Evolutionary conservation across 2,888 invertebrate genomes (phyloP), one percentile per base, ranked within the genome.

Genomic region (Drosophila monieri): DNA sequence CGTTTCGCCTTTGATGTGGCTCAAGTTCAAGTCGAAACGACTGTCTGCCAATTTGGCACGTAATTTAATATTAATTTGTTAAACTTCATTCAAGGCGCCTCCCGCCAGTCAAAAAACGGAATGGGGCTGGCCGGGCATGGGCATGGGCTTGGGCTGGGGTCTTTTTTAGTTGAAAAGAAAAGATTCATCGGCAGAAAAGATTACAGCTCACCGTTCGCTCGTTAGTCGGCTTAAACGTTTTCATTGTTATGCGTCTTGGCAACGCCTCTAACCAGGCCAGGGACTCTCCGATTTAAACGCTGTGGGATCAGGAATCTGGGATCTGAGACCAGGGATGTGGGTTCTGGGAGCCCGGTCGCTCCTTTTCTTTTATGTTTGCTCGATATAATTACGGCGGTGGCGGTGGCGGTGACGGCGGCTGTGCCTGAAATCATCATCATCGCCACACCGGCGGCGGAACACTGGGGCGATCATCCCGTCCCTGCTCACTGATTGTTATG

Each of bases 31-130:
- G 51, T 65, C 51, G 46, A 25, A 64, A 21, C 30, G 48, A 47
- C 60, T 69, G 83, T 83, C 88, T 81, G 85, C 83, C 87, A 88
- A 88, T 86, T 88, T 86, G 84, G 80, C 87, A 84, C 78, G 89
- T 89, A 89, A 88, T 89, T 89, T 89, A 89, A 89, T 89, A 90
- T 89, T 89, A 90, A 90, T 90, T 89, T 89, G 90, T 89, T 88
- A 86, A 87, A 79, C 78, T 80, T 73, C 74, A 73, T 71, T 52
- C 78, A 77, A 75, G 83, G 86, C 83, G 80, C 85, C 88, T 76
- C 78, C 77, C 78, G 21, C 75, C 87, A 65, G 66, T 51, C 51
- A 27, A n/a, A n/a, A 35, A 35, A 35, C 55, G 48, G 18, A 30
- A 27, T 27, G 18, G 18, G 54, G 15, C 32, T 12, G 9, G 18